A percentile compares a stretch with the other conserved stretches of the same genome.
Evolutionary conservation across 2,113 vertebrate species (phyloP).

Genomic region (Zosterops pallidus): DNA sequence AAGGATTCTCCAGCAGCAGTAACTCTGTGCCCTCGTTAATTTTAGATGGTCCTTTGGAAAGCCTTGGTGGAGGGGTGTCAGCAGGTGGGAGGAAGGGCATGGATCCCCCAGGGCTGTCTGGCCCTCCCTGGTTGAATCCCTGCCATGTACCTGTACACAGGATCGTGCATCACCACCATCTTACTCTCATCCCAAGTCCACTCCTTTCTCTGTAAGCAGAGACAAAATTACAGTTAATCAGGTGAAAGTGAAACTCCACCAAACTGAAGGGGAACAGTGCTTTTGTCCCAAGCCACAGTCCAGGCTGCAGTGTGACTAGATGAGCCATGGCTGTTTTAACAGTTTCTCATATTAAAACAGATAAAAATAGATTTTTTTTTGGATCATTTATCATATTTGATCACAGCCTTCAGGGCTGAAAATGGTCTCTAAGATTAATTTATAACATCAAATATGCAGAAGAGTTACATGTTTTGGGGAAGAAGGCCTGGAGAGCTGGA

Average conservation of each 20-base stretch:
- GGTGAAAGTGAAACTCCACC: background rate
- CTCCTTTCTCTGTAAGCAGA: slow-evolving; percentile 81
- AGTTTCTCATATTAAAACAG: background rate
- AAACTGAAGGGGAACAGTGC: background rate
- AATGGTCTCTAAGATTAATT: background rate
- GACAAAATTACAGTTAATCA: background rate
- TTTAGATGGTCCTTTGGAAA: background rate
- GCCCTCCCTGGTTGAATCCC: background rate
- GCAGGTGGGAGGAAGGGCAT: background rate
- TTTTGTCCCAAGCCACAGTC: background rate
- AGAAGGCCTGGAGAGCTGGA: background rate
- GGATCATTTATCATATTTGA: background rate
- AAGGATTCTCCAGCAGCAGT: background rate
- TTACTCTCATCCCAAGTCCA: slow-evolving; percentile 85
- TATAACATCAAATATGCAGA: slow-evolving; percentile 18
- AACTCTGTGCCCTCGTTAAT: background rate
- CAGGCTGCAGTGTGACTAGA: background rate
- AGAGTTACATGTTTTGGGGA: background rate
- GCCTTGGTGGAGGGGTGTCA: background rate
- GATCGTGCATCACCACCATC: slow-evolving; percentile 85
- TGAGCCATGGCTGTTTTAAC: background rate
- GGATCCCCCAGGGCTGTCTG: rapidly evolving
- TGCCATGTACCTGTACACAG: slow-evolving; percentile 79
- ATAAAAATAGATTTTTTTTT: background rate
- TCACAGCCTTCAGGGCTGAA: background rate